Base-by-base conservation (phyloP, 2,797 vertebrate species). In the Taenioides sp. region DNA sequence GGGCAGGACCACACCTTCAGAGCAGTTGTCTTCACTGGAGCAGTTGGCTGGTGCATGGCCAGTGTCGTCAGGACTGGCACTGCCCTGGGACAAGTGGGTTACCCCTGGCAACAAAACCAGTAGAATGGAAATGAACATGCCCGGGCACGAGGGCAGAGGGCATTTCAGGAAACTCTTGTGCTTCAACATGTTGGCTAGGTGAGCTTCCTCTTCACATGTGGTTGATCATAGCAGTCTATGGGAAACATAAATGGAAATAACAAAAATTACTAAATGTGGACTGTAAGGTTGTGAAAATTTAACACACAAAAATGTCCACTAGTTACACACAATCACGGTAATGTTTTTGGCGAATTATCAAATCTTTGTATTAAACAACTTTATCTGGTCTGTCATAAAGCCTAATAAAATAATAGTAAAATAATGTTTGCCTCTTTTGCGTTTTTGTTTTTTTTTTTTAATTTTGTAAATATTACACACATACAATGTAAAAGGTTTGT, bases 1-100 rank as follows among this genome's bases (percentile, higher is more conserved):
- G 10, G 95, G 95, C 54, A 96, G 87, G 60, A 96, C 91, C 50
- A 96, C 94, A 0, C 95, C 95, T 25, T 95, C 93, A 0, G 92
- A 89, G 79, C 95, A 96, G 86, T 91, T 91, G 67, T 93, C 78
- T 57, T 88, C 85, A 3, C 88, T 92, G 57, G 93, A 92, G 76
- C 94, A 95, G 89, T 95, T 95, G 10, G 67, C 79, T 0, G 89
- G 58, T 3, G 74, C 0, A 52, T 72, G 64, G 55, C 71, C 73
- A 4, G 31, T 52, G 10, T 83, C 81, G 17, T 88, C 76, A 9
- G 80, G 78, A 67, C 87, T 77, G 10, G 79, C 47, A 22, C 87
- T 86, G 47, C 91, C 92, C 10, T 88, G 86, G 50, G 92, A 91
- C 52, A 92, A 78, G 67, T 85, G 87, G 49, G 89, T 79, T 66